Base-by-base conservation (phyloP, 92 coral and sea anemone species). In the Diadumene lineata region DNA sequence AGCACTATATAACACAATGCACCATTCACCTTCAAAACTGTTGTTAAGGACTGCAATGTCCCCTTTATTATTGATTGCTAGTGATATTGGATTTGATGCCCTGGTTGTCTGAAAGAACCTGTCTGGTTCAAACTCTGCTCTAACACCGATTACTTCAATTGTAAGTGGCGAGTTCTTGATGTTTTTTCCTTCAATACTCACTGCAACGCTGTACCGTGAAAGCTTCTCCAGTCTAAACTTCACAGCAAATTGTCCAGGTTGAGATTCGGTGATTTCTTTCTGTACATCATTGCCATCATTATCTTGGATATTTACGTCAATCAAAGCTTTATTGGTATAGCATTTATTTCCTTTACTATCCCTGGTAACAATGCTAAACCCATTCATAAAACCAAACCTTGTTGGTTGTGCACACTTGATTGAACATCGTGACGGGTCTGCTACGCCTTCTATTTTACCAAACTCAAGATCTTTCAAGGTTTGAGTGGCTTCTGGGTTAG, bases 131-230 rank as follows among this genome's bases (percentile, higher is more conserved):
- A 58, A 10, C 29, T 63, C 43, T 31, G 46, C 70, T 33, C 11
- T 66, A 29, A 31, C 46, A 58, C 26, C 64, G 26, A 58, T 22
- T 26, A 60, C 50, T 8, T 66, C 50, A 21, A 66, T 38, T 19
- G 26, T 63, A 32, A 25, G 50, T 30, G 70, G 70, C 23, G 70
- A 66, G 28, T 66, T 66, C n/a, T 31, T 66, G n/a, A 66, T 66
- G 15, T 10, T 8, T 31, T 66, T 26, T 15, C 70, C 70, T 34
- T 31, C 55, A 66, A 66, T 66, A 31, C 34, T 66, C 70, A 66
- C 70, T 18, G 19, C 11, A 7, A 66, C 34, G 2, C 34, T 17
- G 70, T 66, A 33, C 70, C 7, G 70, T 18, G 50, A 34, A 66
- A 9, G 26, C 9, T 66, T 66, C 0, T 66, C 19, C n/a, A 51